Evolutionary conservation across 1,140 invertebrate species (phyloP), one percentile per base, ranked within the genome.

Genomic region (Rhynchophorus ferrugineus): DNA sequence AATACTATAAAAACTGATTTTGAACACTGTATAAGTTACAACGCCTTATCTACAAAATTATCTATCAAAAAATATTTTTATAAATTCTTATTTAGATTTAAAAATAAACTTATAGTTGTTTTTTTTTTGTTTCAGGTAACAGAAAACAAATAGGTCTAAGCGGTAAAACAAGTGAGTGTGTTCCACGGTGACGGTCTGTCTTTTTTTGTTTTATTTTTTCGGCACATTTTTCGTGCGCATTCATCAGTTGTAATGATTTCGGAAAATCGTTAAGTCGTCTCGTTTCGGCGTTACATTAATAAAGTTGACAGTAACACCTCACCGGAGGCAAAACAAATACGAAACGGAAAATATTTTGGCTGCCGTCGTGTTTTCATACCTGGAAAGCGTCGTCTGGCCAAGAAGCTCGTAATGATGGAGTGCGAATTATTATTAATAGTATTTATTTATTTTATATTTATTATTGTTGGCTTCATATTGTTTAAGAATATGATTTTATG

Each of bases 261-360:
- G 45, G 49, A 20, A 45, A 41, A 52, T 37, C 49, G 24, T 52
- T 45, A 19, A 45, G 41, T 38, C 3, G 22, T 39, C n/a, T 34
- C 42, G 45, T 52, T 52, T 52, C 33, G 39, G 45, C 38, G 9
- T n/a, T 39, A 52, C 49, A 52, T 52, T 52, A 52, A 52, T 52
- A 45, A 52, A 52, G 49, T 22, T 52, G 49, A 52, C 49, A 52
- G 29, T 37, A 45, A 52, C 49, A 52, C 49, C 49, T 52, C 49
- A 52, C 29, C 29, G 42, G 42, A 52, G 49, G 41, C 36, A 44
- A 21, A 52, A 29, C 29, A 21, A 45, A 52, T 45, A 52, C 35
- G 45, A 52, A 52, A 44, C 22, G 24, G 45, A 52, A 51, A 51
- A 45, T 45, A 45, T 52, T 52, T 52, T 44, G 49, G 49, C 49